Evolutionary conservation across 1,140 invertebrate species (phyloP).

Genomic region (Eulimnadia texana): DNA sequence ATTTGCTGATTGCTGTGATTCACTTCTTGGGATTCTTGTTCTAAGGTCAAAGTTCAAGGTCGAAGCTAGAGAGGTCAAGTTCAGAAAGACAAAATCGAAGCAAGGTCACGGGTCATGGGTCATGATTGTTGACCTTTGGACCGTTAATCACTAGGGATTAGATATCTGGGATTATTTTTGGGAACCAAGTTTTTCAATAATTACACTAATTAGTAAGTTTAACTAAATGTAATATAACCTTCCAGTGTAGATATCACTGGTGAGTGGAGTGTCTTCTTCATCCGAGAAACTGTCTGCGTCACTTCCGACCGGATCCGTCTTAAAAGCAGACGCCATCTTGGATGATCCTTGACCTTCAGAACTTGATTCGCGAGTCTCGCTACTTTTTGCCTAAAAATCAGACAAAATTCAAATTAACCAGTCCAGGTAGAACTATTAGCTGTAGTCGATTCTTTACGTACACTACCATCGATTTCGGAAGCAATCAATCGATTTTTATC

Average conservation of each 20-base stretch:
- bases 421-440: no score
- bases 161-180: no score
- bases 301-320: neutral
- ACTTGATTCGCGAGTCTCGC: neutral
- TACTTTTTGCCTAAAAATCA: neutral
- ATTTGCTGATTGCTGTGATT: no score
- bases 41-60: no score
- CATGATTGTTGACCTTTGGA: no score
- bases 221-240: conserved; percentile 42
- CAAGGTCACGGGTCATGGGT: no score
- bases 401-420: neutral
- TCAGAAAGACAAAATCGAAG: no score
- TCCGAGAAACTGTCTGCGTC: conserved; percentile 65
- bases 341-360: neutral
- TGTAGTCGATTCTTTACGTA: no score
- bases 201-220: neutral
- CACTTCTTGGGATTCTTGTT: no score
- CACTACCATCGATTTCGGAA: neutral
- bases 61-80: no score
- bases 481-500: neutral
- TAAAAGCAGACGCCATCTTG: neutral
- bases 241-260: conserved; percentile 64
- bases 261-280: conserved; percentile 59
- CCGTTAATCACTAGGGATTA: no score
- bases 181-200: no score